Evolutionary conservation across 2,888 invertebrate genomes (phyloP), one percentile per base, ranked within the genome.

Genomic region (Macrophya alboannulata): DNA sequence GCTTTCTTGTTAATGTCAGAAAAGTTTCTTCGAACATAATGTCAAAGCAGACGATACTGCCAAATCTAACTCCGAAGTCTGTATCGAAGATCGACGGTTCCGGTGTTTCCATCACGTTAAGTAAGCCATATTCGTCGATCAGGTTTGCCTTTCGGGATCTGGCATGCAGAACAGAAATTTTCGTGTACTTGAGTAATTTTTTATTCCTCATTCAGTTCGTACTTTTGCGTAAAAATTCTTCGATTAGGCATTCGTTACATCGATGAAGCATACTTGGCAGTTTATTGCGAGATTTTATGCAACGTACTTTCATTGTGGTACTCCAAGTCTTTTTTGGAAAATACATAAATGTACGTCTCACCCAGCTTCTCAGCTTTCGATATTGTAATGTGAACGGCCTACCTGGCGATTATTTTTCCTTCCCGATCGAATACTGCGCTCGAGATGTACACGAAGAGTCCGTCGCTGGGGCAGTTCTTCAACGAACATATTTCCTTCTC

Each of bases 31-130:
- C 84, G 89, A 94, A 95, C 15, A 95, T 87, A n/a, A 95, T 94
- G 87, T 96, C 96, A 89, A 95, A 95, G 89, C 95, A 95, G 17
- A 94, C 95, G 86, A 95, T 94, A 15, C 94, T 92, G 10, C 95
- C 95, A 87, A 95, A 95, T 65, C 90, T 93, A 0, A 95, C 94
- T 4, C 94, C 94, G 87, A 95, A 95, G 89, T 95, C 95, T 0
- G 95, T 94, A 5, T 92, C 90, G 86, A 95, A 95, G 1, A 91
- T 92, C 0, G 92, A 90, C 31, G 93, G 59, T 85, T 94, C 94
- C 0, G 92, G 90, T 45, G 55, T n/a, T 15, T 86, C 65, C 0
- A 85, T 15, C 1, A 93, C 90, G 0, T 86, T 87, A 79, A 94
- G 92, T 86, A 94, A 94, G 31, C 90, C 90, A 0, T 87, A 85